Percentiles rank a stretch among this genome's conserved stretches.
These are phyloP conservation scores for Mythimna pallens DNA, from an alignment of 2,888 invertebrate genomes.

Conservation along the genomic window DNA sequence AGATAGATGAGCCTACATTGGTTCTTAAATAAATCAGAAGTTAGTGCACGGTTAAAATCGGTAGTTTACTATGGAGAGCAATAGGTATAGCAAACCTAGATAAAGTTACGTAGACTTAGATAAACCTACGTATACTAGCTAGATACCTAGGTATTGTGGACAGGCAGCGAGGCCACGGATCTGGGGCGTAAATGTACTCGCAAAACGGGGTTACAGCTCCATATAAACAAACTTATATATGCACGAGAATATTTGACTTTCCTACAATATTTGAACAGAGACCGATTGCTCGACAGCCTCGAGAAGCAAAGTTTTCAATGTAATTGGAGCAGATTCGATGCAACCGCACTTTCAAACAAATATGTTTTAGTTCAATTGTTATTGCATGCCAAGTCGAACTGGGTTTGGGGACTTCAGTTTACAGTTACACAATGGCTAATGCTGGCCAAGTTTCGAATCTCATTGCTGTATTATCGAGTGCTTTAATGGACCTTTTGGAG, in stretches of 20 bases:
- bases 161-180: constrained; percentile 74
- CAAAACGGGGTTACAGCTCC: constrained; percentile 74
- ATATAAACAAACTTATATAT: constrained; percentile 62
- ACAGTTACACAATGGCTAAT: constrained; percentile 32
- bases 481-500: constrained; percentile 49
- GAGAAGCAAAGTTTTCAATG: constrained; percentile 35
- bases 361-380: constrained; percentile 28
- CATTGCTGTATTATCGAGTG: constrained; percentile 44
- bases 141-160: constrained; percentile 73
- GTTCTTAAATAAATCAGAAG: too few species aligned
- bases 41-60: not conserved
- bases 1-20: too few species aligned
- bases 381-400: constrained; percentile 2
- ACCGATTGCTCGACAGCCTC: constrained; percentile 20
- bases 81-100: constrained; percentile 37
- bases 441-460: constrained; percentile 27
- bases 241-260: constrained; percentile 42
- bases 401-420: not conserved
- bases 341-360: constrained; percentile 26
- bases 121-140: constrained; percentile 41
- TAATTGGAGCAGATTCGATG: constrained; percentile 36
- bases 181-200: constrained; percentile 79
- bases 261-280: constrained; percentile 24
- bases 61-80: too few species aligned
- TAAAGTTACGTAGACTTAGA: constrained; percentile 17